Conservation (phyloP, 2,797 vertebrate species). For the Thaleichthys pacificus region DNA sequence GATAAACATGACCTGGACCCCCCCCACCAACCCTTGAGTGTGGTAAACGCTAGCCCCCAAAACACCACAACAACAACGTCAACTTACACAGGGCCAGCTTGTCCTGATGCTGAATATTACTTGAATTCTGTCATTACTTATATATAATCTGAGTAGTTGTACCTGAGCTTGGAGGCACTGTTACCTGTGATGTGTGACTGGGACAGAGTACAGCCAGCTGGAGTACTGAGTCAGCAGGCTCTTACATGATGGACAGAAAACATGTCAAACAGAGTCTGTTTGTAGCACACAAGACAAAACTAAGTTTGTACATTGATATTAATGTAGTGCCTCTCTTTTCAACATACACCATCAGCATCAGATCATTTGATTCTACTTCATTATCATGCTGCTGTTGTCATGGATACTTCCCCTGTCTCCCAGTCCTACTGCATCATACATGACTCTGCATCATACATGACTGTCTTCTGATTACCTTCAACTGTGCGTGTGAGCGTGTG, state of each 20-base stretch:
- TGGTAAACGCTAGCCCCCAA: constrained; percentile 32
- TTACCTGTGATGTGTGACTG: constrained; percentile 21
- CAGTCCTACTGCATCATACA: constrained; percentile 27
- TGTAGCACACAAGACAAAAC: constrained; percentile 36
- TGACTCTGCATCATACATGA: constrained; percentile 27
- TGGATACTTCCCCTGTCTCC: constrained; percentile 38
- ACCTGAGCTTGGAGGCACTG: constrained; percentile 33
- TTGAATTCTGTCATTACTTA: constrained; percentile 53
- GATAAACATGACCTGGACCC: constrained; percentile 41
- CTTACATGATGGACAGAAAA: constrained; percentile 13
- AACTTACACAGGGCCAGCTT: constrained; percentile 39
- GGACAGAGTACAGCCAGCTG: constrained; percentile 15
- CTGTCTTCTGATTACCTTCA: constrained; percentile 22
- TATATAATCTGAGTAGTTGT: constrained; percentile 33
- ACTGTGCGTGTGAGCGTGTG: not conserved
- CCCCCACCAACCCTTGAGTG: not conserved
- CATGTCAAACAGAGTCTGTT: constrained; percentile 32
- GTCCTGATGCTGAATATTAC: constrained; percentile 59
- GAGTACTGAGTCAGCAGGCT: constrained; percentile 41
- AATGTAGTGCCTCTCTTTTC: constrained; percentile 76
- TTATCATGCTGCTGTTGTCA: constrained; percentile 60
- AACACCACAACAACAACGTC: constrained; percentile 36
- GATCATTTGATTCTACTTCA: constrained; percentile 57
- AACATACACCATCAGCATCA: constrained; percentile 56
- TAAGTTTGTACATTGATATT: constrained; percentile 52